These are phyloP conservation scores for Tapirus indicus DNA, from an alignment of 2,797 vertebrate genomes.

Conservation along the genomic window DNA sequence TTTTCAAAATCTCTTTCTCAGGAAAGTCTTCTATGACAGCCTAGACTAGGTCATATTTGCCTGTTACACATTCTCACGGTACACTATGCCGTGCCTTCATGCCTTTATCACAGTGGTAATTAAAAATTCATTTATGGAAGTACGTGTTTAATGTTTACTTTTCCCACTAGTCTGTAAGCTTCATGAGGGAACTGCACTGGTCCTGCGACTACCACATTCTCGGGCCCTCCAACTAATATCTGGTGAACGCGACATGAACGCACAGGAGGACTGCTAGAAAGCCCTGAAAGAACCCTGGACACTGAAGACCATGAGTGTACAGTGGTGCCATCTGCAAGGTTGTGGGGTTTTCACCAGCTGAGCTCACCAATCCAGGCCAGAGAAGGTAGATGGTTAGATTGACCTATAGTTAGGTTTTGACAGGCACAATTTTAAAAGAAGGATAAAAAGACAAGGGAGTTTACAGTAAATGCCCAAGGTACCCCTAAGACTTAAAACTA, in stretches of 20 bases:
- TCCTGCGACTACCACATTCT: neutral
- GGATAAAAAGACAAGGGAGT: neutral
- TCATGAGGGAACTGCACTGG: neutral
- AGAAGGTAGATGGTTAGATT: neutral
- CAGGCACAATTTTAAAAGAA: neutral
- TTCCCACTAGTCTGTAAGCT: neutral
- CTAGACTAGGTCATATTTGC: neutral
- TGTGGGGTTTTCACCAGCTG: neutral
- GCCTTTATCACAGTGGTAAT: neutral
- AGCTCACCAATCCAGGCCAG: neutral
- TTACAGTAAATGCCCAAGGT: neutral
- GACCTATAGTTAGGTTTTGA: neutral
- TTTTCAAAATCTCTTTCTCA: constrained; percentile 1
- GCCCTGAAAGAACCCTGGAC: neutral
- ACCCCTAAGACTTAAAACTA: neutral
- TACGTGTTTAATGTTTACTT: neutral
- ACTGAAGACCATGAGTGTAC: neutral
- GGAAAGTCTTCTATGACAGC: neutral
- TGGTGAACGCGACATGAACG: neutral
- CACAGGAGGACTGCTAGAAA: neutral
- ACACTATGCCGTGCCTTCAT: neutral
- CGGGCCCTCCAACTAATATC: neutral
- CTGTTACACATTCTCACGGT: neutral
- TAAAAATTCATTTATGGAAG: neutral
- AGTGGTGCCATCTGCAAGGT: no score